These are phyloP conservation scores for Aphyosemion australe DNA, from an alignment of 2,113 vertebrate species.

Conservation along the genomic window DNA sequence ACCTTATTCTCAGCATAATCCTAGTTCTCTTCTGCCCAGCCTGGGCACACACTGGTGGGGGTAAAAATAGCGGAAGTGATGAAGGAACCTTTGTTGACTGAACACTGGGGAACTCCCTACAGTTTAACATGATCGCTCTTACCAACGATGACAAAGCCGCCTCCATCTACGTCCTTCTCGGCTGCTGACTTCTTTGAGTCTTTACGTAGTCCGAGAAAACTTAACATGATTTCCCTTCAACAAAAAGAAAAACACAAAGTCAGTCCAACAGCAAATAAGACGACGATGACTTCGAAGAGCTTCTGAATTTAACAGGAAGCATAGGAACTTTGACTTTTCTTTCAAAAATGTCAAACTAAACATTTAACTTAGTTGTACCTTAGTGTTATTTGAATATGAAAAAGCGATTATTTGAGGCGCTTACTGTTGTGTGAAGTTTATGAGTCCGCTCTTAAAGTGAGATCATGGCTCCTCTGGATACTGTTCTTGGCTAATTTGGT, in stretches of 20 bases:
- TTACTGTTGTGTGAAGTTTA: constrained; percentile 22
- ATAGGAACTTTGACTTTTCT: no score
- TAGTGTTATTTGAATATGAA: neutral
- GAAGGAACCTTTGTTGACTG: no score
- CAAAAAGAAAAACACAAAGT: neutral
- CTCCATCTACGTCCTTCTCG: constrained; percentile 89
- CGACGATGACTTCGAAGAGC: no score
- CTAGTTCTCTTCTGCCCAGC: no score
- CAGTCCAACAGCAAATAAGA: neutral
- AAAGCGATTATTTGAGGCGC: neutral
- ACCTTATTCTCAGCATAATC: no score
- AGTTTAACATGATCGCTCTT: constrained; percentile 68
- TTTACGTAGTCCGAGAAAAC: constrained; percentile 87
- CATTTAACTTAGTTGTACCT: neutral
- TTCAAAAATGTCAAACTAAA: no score
- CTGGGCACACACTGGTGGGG: no score
- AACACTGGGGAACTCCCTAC: no score
- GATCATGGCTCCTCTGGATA: neutral
- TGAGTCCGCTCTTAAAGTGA: neutral
- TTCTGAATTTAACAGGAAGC: no score
- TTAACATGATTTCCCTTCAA: constrained; percentile 82
- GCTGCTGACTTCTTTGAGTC: constrained; percentile 83
- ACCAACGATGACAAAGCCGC: constrained; percentile 94
- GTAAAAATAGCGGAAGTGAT: no score
- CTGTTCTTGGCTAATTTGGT: neutral